Conservation (phyloP, 1,140 invertebrate genomes). For the Drosophila ohnishii region DNA sequence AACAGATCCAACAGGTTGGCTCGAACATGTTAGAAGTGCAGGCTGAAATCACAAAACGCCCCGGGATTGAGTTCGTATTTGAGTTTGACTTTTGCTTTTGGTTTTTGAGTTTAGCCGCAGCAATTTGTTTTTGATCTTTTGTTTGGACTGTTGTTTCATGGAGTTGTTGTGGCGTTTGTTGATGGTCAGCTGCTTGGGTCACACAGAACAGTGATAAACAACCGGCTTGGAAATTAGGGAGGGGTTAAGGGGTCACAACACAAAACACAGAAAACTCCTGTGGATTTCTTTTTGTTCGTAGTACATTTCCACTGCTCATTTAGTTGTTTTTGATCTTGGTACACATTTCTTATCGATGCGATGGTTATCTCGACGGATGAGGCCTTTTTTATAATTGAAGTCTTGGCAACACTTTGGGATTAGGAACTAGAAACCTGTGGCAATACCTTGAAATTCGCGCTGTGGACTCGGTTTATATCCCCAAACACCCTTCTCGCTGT, state of each 20-base stretch:
- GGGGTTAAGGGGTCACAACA: conserved; percentile 1
- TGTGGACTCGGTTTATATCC: conserved; percentile 84
- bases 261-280: conserved; percentile 4
- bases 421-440: conserved; percentile 1
- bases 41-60: neutral
- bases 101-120: conserved; percentile 38
- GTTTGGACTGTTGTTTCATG: conserved; percentile 20
- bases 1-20: conserved; percentile 35
- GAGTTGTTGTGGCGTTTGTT: conserved; percentile 33
- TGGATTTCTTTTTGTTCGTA: conserved; percentile 7
- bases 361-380: conserved; percentile 65
- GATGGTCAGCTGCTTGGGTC: conserved; percentile 48
- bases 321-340: conserved; percentile 37
- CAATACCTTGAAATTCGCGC: conserved; percentile 83
- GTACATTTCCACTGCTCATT: conserved; percentile 37
- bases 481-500: conserved; percentile 85
- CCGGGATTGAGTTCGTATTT: conserved; percentile 25
- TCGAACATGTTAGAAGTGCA: conserved; percentile 43
- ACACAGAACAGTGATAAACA: conserved; percentile 53
- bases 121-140: conserved; percentile 50
- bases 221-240: neutral
- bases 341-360: conserved; percentile 41
- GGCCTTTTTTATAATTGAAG: conserved; percentile 50
- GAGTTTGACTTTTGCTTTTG: conserved; percentile 37
- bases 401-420: conserved; percentile 45